phyloP scores from a whole-genome alignment of 2,888 invertebrate species.

The Lycaena phlaeas region DNA sequence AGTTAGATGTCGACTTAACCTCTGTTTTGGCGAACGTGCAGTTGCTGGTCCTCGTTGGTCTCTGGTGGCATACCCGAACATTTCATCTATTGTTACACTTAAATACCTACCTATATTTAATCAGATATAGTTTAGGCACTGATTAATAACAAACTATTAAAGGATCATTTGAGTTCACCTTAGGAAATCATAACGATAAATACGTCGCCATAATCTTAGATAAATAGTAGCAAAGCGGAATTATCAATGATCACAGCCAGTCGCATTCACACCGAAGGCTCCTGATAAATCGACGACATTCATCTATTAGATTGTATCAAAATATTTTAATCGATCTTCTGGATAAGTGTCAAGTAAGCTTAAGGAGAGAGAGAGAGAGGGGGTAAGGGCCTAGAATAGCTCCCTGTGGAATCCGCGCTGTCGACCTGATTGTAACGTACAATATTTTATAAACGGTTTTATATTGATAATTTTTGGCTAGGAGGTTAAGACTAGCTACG shows the following conservation, averaged over 20 bases:
- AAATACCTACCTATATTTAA: background rate
- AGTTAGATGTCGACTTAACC: too few relatives aligned
- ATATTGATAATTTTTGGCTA: too few relatives aligned
- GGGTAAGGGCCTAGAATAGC: slow-evolving; percentile 46
- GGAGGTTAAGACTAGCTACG: too few relatives aligned
- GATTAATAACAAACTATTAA: background rate
- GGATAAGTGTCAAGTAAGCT: slow-evolving; percentile 65
- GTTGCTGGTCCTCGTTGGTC: too few relatives aligned
- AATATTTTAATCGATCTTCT: slow-evolving; percentile 59
- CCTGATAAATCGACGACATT: slow-evolving; percentile 66
- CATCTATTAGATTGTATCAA: slow-evolving; percentile 67
- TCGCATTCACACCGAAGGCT: slow-evolving; percentile 33
- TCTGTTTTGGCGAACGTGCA: too few relatives aligned
- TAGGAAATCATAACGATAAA: background rate
- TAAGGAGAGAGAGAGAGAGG: too few relatives aligned
- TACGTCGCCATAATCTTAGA: slow-evolving; percentile 25
- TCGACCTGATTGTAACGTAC: too few relatives aligned
- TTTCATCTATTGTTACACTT: background rate
- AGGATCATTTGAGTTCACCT: background rate
- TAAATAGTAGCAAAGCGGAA: slow-evolving; percentile 47
- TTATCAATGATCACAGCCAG: slow-evolving; percentile 38
- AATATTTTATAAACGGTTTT: too few relatives aligned
- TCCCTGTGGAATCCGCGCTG: slow-evolving; percentile 33
- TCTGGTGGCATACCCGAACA: too few relatives aligned
- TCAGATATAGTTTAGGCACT: too few relatives aligned